Conservation (phyloP, 2,888 invertebrate genomes). For the Sphaeridia pumilis region DNA sequence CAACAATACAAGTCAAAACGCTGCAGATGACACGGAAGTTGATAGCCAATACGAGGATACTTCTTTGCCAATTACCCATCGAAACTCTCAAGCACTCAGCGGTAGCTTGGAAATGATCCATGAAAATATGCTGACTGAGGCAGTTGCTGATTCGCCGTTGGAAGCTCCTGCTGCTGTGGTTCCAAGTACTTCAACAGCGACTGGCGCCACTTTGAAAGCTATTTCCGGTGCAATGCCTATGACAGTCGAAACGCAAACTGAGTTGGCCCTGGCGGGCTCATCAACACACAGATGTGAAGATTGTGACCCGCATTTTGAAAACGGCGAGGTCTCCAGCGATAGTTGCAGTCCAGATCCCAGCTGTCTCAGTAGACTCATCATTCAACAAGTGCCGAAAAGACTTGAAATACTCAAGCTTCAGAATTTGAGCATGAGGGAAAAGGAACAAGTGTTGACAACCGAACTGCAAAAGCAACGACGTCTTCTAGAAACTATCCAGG, state of each 20-base stretch:
- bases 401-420: constrained; percentile 36
- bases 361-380: constrained; percentile 29
- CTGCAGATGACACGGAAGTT: constrained; percentile 9
- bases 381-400: constrained; percentile 36
- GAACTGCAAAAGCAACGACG: constrained; percentile 17
- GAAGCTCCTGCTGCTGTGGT: background rate
- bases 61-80: background rate
- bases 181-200: background rate
- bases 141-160: background rate
- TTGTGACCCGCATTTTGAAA: background rate
- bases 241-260: background rate
- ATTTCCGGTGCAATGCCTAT: no score
- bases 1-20: background rate
- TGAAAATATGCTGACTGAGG: constrained; percentile 1
- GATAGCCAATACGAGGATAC: constrained; percentile 12
- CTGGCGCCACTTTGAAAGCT: no score
- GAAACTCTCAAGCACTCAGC: background rate
- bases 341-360: constrained; percentile 17
- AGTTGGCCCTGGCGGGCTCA: no score
- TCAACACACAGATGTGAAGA: background rate
- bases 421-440: constrained; percentile 35
- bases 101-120: constrained; percentile 7
- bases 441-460: constrained; percentile 24
- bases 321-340: constrained; percentile 4
- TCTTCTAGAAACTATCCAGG: constrained; percentile 5